Evolutionary conservation across 2,888 invertebrate species (phyloP).

Genomic region (Romanomermis culicivorax): DNA sequence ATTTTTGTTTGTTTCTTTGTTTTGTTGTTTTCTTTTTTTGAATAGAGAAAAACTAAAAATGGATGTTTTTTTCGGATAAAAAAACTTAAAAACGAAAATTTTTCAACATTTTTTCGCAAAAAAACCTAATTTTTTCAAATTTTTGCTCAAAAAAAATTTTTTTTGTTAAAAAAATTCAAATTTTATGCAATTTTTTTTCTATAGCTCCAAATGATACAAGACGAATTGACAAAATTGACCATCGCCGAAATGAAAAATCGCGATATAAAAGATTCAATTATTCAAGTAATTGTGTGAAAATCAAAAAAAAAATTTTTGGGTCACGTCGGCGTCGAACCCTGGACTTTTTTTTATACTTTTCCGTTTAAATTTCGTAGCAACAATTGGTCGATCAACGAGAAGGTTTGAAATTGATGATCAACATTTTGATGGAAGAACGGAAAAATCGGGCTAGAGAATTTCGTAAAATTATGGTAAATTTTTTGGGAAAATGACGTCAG

Average conservation of each 20-base stretch:
- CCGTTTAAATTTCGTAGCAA: constrained; percentile 7
- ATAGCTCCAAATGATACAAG: constrained; percentile 9
- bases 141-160: too few species aligned
- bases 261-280: not conserved
- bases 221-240: constrained; percentile 10
- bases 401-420: constrained; percentile 4
- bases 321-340: not conserved
- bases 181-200: too few species aligned
- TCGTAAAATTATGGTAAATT: too few species aligned
- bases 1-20: too few species aligned
- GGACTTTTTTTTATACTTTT: not conserved
- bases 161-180: too few species aligned
- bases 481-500: constrained; percentile 4
- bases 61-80: too few species aligned
- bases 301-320: not conserved
- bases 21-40: too few species aligned
- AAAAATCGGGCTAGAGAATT: too few species aligned
- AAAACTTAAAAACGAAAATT: too few species aligned
- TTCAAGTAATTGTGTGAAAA: not conserved
- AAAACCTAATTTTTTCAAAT: too few species aligned
- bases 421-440: constrained; percentile 10
- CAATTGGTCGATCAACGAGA: constrained; percentile 7
- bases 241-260: constrained; percentile 8
- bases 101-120: too few species aligned
- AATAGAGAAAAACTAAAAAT: too few species aligned